Percentiles rank a stretch among this genome's conserved stretches.
phyloP scores from a whole-genome alignment of 2,888 invertebrate genomes.

The Hypomecis atomaria region DNA sequence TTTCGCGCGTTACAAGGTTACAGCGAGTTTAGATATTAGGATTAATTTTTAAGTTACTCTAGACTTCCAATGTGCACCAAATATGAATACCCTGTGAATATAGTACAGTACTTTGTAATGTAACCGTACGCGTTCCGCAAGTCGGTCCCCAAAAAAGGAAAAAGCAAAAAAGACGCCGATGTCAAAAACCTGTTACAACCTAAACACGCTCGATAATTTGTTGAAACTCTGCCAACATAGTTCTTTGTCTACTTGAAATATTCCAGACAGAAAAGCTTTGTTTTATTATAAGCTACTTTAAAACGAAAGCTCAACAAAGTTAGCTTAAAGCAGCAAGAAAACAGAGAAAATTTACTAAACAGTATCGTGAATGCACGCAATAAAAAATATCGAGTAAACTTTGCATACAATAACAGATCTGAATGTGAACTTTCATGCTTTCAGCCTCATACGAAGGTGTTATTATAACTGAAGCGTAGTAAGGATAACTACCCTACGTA shows the following conservation, averaged over 20 bases:
- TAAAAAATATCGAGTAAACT: conserved; percentile 24
- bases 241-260: conserved; percentile 9
- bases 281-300: background rate
- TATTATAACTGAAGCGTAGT: conserved; percentile 6
- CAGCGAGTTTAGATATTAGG: too few relatives aligned
- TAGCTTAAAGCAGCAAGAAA: background rate
- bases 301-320: conserved; percentile 8
- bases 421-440: conserved; percentile 16
- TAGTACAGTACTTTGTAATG: too few relatives aligned
- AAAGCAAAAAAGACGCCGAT: too few relatives aligned
- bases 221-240: conserved; percentile 8
- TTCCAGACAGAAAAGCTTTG: conserved; percentile 4
- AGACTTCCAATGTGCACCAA: too few relatives aligned
- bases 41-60: too few relatives aligned
- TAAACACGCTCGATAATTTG: conserved; percentile 4
- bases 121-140: too few relatives aligned
- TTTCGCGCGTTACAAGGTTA: too few relatives aligned
- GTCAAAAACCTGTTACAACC: background rate
- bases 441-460: conserved; percentile 20
- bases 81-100: too few relatives aligned
- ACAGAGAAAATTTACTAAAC: background rate
- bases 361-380: conserved; percentile 17
- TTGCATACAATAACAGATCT: conserved; percentile 14
- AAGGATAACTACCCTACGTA: background rate
- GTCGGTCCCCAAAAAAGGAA: too few relatives aligned